Base-by-base conservation (phyloP, 2,888 invertebrate genomes). In the Stratiomys singularior region DNA sequence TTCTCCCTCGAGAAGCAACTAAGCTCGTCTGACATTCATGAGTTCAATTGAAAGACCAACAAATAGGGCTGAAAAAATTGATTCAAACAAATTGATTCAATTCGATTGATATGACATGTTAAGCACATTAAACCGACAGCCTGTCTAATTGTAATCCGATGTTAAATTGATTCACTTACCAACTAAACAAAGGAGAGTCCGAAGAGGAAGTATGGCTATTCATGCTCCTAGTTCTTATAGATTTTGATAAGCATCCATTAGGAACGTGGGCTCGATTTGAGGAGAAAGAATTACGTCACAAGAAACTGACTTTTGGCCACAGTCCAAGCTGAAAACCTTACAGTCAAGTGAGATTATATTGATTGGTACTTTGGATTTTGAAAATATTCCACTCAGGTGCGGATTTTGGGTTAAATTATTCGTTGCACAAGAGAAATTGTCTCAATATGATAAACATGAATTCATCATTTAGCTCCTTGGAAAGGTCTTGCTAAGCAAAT, bases 111-210 rank as follows among this genome's bases (percentile, higher is more conserved):
- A 76, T 79, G 79, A 79, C 78, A 77, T 47, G 44, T 79, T 78
- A 78, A 79, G 78, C 79, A 77, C 52, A 79, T 79, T 79, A 78
- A 78, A 74, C 77, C 74, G 79, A 77, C 77, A 77, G 77, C 79
- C 69, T 69, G 74, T 77, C 79, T 77, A 79, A 79, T 79, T 79
- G 79, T 77, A 79, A 79, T 77, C 79, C 60, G 67, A 67, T 52
- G 47, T 60, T 77, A 76, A 77, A 56, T 44, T 44, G 69, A 69
- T 77, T 77, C 60, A 37, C 25, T 63, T 64, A 58, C 58, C 60
- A 30, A 60, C 74, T 37, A 74, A 74, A 47, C 37, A 67, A 44
- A 37, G 44, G 37, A 18, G 37, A 74, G 37, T 60, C 74, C 44
- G 60, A 18, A 37, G 37, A 74, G 60, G 71, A 74, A 74, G 74